Conservation (phyloP, 2,888 invertebrate species). For the Drosophila mulleri region DNA sequence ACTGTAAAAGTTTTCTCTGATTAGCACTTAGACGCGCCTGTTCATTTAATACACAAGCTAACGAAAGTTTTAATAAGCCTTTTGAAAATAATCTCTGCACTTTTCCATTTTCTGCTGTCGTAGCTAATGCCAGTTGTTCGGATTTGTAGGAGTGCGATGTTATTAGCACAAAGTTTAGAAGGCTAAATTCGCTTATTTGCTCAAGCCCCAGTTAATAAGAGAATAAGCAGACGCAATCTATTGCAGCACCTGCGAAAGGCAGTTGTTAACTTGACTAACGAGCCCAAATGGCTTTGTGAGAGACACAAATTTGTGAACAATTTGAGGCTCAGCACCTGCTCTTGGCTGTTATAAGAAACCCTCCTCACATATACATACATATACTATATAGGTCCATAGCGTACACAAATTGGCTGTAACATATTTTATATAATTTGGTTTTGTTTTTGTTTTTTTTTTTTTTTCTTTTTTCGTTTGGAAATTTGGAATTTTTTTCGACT, state of each 20-base stretch:
- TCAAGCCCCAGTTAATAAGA: background rate
- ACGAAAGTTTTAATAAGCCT: background rate
- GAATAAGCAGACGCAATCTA: slow-evolving; percentile 2
- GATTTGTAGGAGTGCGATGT: background rate
- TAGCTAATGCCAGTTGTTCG: background rate
- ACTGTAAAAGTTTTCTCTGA: background rate
- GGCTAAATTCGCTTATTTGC: background rate
- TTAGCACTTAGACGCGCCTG: background rate
- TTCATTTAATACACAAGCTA: background rate
- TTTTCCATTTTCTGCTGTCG: background rate
- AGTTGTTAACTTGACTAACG: slow-evolving; percentile 14
- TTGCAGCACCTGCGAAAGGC: slow-evolving; percentile 12
- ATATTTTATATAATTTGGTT: slow-evolving; percentile 24
- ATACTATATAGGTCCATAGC: slow-evolving; percentile 25
- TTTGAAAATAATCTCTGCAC: too few species aligned
- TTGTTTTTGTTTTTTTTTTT: background rate
- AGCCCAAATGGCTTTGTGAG: slow-evolving; percentile 88
- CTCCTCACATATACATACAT: slow-evolving; percentile 27
- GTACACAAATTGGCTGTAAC: slow-evolving; percentile 61
- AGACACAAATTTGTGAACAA: slow-evolving; percentile 85
- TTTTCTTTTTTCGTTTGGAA: background rate
- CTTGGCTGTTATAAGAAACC: slow-evolving; percentile 26
- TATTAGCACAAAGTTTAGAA: background rate
- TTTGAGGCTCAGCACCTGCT: slow-evolving; percentile 10
- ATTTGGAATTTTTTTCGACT: slow-evolving; percentile 1